Base-by-base conservation (phyloP, 2,888 invertebrate species). In the Ischnura elegans region DNA sequence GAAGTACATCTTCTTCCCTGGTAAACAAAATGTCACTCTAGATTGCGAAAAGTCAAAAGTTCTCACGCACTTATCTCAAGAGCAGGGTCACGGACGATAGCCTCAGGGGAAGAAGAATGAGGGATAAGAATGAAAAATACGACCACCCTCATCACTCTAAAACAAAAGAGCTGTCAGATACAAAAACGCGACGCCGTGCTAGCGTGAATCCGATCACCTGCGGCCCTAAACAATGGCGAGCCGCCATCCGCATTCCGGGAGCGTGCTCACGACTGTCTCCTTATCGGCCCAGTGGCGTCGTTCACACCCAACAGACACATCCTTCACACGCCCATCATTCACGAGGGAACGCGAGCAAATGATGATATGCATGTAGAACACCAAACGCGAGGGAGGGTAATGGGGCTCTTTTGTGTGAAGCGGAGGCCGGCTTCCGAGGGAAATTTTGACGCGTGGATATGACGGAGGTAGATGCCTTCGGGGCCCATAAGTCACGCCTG, bases 401-500 rank as follows among this genome's bases (percentile, higher is more conserved):
- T 51, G 51, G 51, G 13, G 51, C 2, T 51, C 51, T 51, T 51
- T 51, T 51, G 13, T 51, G 19, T 5, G 51, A 51, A 51, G 61
- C 21, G 61, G 36, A 16, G 76, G 76, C 29, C 76, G 36, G 36
- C 76, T 76, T 25, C 76, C 29, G 76, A 0, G 29, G 36, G 36
- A 36, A 36, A 76, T 36, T 76, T 36, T 36, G 36, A 76, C 29
- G 76, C 76, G 76, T 36, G 36, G 76, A 36, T 13, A 76, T 36
- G 36, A n/a, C 3, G n/a, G 76, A 36, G 76, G n/a, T n/a, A 76
- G 76, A 76, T 29, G 5, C 76, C 36, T 25, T 36, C 76, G 76
- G 10, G 29, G 76, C 36, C 25, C 76, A 76, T 76, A 76, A 76
- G 76, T 76, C 76, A 76, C 76, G 76, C 29, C 29, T 76, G 76